These are phyloP conservation scores for Spinus pinus DNA, from an alignment of 2,797 vertebrate genomes.

Conservation along the genomic window DNA sequence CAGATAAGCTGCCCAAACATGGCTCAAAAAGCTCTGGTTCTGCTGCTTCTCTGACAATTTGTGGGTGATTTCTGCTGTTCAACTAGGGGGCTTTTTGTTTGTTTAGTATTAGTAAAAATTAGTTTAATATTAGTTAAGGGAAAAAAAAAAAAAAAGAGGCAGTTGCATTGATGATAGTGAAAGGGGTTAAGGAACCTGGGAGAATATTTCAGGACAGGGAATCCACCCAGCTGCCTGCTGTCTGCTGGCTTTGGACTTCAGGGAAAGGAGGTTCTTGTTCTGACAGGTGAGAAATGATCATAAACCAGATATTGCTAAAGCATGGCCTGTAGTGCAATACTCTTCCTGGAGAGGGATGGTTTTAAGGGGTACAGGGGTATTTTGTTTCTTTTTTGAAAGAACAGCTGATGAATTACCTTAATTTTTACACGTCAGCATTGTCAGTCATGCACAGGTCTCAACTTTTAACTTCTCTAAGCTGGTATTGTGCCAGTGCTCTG, in stretches of 20 bases:
- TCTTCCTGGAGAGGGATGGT: neutral
- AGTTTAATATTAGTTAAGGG: neutral
- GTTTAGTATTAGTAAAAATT: neutral
- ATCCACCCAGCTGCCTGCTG: neutral
- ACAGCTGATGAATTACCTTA: neutral
- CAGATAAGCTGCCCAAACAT: neutral
- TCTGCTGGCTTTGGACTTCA: neutral
- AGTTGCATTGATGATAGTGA: neutral
- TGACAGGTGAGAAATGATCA: neutral
- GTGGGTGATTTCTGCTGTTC: neutral
- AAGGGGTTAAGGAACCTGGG: neutral
- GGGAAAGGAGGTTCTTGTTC: neutral
- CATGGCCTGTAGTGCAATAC: neutral
- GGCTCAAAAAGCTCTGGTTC: no score
- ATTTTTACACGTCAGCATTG: neutral
- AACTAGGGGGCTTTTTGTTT: neutral
- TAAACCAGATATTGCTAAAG: neutral
- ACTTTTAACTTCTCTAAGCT: neutral
- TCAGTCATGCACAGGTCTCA: neutral
- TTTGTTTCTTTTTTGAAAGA: neutral
- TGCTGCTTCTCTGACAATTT: neutral
- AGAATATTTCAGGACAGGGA: neutral
- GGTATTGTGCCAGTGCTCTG: neutral
- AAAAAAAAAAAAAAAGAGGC: neutral
- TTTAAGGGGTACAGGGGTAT: neutral